Evolutionary conservation across 2,888 invertebrate genomes (phyloP).

Genomic region (Platerodrilus igneus): DNA sequence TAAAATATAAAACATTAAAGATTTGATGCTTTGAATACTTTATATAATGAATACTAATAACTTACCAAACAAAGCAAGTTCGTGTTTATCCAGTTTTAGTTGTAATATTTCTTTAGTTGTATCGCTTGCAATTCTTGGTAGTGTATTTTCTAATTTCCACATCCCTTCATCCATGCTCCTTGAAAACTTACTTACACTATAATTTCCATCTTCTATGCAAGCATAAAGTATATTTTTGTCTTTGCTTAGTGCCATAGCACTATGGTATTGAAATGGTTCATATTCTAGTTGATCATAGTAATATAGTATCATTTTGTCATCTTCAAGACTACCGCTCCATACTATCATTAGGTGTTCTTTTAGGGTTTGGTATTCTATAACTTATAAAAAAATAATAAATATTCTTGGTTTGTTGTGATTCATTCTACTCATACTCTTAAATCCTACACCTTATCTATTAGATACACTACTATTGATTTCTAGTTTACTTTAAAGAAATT

Average conservation of each 20-base stretch:
- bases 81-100: conserved; percentile 76
- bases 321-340: conserved; percentile 80
- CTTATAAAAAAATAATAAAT: too few species aligned
- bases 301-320: conserved; percentile 65
- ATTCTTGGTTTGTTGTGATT: too few species aligned
- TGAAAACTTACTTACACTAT: conserved; percentile 51
- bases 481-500: too few species aligned
- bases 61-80: conserved; percentile 72
- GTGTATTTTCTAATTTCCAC: conserved; percentile 61
- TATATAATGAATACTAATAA: background rate
- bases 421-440: too few species aligned
- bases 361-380: conserved; percentile 67
- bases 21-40: too few species aligned
- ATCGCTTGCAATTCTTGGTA: conserved; percentile 66
- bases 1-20: too few species aligned
- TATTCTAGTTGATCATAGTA: conserved; percentile 52
- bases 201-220: conserved; percentile 62
- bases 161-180: conserved; percentile 48
- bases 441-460: too few species aligned
- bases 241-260: conserved; percentile 66
- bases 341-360: conserved; percentile 68
- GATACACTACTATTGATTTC: too few species aligned
- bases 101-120: conserved; percentile 73
- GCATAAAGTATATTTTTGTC: conserved; percentile 63
- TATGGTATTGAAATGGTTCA: conserved; percentile 57